Percentiles rank a stretch among this genome's conserved stretches.
These are phyloP conservation scores for Solea solea DNA, from an alignment of 2,113 vertebrate genomes.

Conservation along the genomic window DNA sequence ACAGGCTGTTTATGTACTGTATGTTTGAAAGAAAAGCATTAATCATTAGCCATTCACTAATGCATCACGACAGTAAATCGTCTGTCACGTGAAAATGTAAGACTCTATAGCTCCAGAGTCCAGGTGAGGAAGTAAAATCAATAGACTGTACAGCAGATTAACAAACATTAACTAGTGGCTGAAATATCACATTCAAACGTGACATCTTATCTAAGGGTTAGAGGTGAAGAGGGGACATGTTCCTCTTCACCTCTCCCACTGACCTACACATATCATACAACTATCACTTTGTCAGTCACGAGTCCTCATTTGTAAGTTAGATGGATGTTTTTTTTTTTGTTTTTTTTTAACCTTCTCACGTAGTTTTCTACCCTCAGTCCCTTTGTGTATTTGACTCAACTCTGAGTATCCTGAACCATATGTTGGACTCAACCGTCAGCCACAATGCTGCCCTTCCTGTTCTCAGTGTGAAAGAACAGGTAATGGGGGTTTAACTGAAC, in stretches of 20 bases:
- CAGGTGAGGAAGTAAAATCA: neutral
- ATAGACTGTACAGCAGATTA: neutral
- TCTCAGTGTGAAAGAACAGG: slow-evolving; percentile 29
- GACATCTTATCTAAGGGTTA: neutral
- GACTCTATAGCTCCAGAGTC: neutral
- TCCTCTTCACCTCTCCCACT: slow-evolving; percentile 27
- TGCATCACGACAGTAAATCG: too few relatives aligned
- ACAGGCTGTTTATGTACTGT: too few relatives aligned
- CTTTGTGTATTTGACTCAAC: slow-evolving; percentile 15
- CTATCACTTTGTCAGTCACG: neutral
- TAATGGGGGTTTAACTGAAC: slow-evolving; percentile 25
- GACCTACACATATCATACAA: slow-evolving; percentile 28
- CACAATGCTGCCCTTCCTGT: slow-evolving; percentile 62
- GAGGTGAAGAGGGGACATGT: too few relatives aligned
- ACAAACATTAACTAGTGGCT: slow-evolving; percentile 58
- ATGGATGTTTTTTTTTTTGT: neutral
- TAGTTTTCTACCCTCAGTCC: neutral
- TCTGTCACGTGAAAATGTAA: neutral
- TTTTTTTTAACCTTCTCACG: neutral
- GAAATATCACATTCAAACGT: slow-evolving; percentile 6
- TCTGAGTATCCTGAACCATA: slow-evolving; percentile 7
- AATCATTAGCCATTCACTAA: too few relatives aligned
- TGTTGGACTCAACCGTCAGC: slow-evolving; percentile 30
- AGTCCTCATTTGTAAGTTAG: slow-evolving; percentile 6
- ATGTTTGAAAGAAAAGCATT: too few relatives aligned